phyloP scores from a whole-genome alignment of 35 echinoderm and acorn worm genomes.

The Lytechinus pictus region DNA sequence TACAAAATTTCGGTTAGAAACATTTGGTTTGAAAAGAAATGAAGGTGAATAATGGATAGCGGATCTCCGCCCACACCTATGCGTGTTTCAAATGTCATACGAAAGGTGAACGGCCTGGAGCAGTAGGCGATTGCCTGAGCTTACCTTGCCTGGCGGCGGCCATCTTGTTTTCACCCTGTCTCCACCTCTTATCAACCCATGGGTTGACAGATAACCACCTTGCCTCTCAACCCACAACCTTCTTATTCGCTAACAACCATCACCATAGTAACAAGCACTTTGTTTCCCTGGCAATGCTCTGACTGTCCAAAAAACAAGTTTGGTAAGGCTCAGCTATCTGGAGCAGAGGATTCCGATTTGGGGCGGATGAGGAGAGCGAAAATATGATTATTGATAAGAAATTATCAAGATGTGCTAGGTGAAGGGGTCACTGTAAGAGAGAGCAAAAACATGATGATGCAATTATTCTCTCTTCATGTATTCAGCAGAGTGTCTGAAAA shows the following conservation, averaged over 20 bases:
- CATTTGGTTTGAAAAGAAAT: background rate
- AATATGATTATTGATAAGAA: background rate
- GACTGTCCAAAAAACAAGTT: background rate
- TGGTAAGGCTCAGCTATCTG: background rate
- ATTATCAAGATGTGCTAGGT: background rate
- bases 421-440: background rate
- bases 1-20: background rate
- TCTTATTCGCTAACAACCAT: background rate
- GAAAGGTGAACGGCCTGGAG: background rate
- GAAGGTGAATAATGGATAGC: background rate
- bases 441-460: background rate
- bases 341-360: background rate
- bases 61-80: background rate
- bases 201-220: conserved; percentile 16
- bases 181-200: background rate
- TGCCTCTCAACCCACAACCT: conserved; percentile 7
- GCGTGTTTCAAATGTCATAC: background rate
- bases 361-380: background rate
- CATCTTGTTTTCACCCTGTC: background rate
- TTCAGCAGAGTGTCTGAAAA: background rate
- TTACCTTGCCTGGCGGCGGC: background rate
- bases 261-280: background rate
- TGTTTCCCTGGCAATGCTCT: background rate
- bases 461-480: background rate
- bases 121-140: background rate